Evolutionary conservation across 35 echinoderm and acorn worm species (phyloP).

Genomic region (Strongylocentrotus purpuratus): DNA sequence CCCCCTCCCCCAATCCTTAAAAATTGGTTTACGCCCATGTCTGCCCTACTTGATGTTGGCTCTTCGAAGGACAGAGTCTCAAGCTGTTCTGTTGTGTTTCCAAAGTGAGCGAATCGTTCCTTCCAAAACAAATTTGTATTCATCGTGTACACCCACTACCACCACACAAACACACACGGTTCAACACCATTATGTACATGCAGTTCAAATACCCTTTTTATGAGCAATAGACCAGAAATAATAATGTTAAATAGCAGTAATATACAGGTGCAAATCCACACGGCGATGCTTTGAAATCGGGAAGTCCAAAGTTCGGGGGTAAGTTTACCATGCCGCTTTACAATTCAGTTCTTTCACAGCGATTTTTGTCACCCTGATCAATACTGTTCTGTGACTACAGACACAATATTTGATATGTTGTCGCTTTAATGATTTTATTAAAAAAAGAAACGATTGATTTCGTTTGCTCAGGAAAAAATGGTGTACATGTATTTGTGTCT

Average conservation of each 20-base stretch:
- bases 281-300: not conserved
- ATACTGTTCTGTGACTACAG: not conserved
- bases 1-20: too few relatives aligned
- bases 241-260: not conserved
- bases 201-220: not conserved
- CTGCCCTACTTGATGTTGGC: not conserved
- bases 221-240: not conserved
- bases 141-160: not conserved
- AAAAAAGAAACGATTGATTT: not conserved
- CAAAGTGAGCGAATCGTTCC: not conserved
- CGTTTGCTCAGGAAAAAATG: not conserved
- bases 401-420: not conserved
- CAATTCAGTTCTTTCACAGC: not conserved
- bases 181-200: not conserved
- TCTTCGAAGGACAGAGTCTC: not conserved
- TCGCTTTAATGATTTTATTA: not conserved
- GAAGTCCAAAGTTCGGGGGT: not conserved
- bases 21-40: not conserved
- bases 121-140: not conserved
- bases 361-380: not conserved
- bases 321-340: not conserved
- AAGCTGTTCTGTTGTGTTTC: not conserved
- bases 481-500: not conserved
- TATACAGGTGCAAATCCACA: slow-evolving; percentile 4
- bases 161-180: not conserved